A percentile compares a stretch with the other conserved stretches of the same genome.
Evolutionary conservation across 2,888 invertebrate genomes (phyloP).

Genomic region (Eupithecia tripunctaria): DNA sequence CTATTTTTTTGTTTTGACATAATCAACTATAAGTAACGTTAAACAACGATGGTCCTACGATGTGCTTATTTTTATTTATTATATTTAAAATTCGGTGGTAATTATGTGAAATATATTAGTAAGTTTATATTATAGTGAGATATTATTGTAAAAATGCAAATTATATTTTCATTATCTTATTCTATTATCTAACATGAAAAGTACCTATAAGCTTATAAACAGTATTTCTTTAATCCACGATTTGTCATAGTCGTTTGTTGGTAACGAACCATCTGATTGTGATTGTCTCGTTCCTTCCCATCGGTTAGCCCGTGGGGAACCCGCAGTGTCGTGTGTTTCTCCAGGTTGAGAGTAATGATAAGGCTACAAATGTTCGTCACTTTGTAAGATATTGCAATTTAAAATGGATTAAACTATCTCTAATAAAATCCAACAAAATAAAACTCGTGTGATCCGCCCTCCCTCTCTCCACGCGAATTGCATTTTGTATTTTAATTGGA

Average conservation of each 20-base stretch:
- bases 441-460: not conserved
- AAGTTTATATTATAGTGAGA: not conserved
- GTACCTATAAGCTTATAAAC: not conserved
- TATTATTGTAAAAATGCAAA: not conserved
- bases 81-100: too few relatives aligned
- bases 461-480: not conserved
- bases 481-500: not conserved
- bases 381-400: too few relatives aligned
- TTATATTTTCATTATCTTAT: not conserved
- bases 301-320: too few relatives aligned
- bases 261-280: not conserved
- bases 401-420: not conserved
- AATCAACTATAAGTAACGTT: not conserved
- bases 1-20: not conserved
- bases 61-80: not conserved
- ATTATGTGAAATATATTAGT: not conserved
- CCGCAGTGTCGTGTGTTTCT: too few relatives aligned
- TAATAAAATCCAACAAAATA: not conserved
- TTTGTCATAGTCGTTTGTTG: not conserved
- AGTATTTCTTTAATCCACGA: constrained; percentile 6
- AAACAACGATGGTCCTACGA: not conserved
- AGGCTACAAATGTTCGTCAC: too few relatives aligned
- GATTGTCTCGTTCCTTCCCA: too few relatives aligned
- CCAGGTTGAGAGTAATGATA: too few relatives aligned
- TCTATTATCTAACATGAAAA: not conserved